Conservation (phyloP, 1,140 invertebrate species). For the Reticulitermes speratus region DNA sequence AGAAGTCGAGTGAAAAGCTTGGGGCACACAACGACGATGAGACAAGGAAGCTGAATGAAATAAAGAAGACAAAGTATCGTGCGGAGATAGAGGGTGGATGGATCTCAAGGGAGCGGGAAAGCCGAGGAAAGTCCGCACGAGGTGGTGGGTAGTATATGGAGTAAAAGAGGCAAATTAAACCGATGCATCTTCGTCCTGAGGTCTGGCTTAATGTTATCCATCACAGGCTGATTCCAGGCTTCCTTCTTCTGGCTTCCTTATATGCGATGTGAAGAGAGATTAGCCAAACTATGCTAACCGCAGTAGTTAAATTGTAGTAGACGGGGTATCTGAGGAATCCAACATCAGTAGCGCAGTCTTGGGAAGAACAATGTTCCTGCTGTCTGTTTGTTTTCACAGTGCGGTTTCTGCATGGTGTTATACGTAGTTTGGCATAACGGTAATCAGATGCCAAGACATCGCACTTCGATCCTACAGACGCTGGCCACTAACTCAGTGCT, state of each 20-base stretch:
- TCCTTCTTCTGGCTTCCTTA: neutral
- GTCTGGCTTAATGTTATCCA: constrained; percentile 9
- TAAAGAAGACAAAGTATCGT: constrained; percentile 13
- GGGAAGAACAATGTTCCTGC: neutral
- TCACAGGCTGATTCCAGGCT: neutral
- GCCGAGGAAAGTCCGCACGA: neutral
- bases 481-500: too few relatives aligned
- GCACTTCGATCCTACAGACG: too few relatives aligned
- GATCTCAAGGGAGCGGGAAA: constrained; percentile 7
- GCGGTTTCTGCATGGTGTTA: neutral
- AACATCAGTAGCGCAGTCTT: too few relatives aligned
- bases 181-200: constrained; percentile 13
- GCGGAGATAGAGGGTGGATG: neutral
- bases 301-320: neutral
- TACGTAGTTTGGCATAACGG: neutral
- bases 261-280: constrained; percentile 11
- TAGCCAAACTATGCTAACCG: constrained; percentile 10
- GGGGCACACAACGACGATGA: neutral
- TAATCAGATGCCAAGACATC: neutral
- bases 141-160: neutral
- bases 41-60: neutral
- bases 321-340: neutral
- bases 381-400: neutral
- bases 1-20: constrained; percentile 1
- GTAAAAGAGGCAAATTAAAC: constrained; percentile 16